These are phyloP conservation scores for Campylorhamphus procurvoides DNA, from an alignment of 2,113 vertebrate species.

Conservation along the genomic window DNA sequence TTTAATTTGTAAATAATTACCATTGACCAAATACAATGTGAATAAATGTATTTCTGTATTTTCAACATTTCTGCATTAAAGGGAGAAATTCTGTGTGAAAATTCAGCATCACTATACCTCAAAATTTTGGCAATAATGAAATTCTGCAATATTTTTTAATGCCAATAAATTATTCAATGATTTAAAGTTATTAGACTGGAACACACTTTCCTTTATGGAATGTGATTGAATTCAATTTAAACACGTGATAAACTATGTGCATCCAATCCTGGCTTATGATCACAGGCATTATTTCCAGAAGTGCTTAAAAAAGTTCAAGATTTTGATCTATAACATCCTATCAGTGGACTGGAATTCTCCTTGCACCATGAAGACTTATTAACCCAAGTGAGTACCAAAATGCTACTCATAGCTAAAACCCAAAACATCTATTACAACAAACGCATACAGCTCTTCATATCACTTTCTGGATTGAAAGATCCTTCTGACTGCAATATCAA, in stretches of 20 bases:
- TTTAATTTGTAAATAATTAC: not conserved
- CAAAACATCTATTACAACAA: not conserved
- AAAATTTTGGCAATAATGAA: not conserved
- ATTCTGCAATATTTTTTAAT: not conserved
- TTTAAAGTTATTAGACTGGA: not conserved
- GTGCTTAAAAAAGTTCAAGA: not conserved
- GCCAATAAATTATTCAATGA: not conserved
- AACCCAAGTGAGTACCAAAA: not conserved
- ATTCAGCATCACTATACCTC: not conserved
- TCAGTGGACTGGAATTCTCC: not conserved
- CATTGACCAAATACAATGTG: not conserved
- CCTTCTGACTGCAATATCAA: constrained; percentile 7
- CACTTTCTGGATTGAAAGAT: not conserved
- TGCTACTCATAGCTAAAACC: not conserved
- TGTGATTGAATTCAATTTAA: not conserved
- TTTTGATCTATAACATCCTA: not conserved
- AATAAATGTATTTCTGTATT: not conserved
- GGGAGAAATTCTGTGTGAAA: not conserved
- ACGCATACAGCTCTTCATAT: not conserved
- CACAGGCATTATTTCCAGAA: not conserved
- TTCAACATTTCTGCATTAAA: not conserved
- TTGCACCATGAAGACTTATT: not conserved
- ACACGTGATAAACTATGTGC: not conserved
- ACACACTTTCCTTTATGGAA: not conserved
- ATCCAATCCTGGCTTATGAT: not conserved